Conservation (phyloP, 2,797 vertebrate species). For the Eidolon dupreanum region DNA sequence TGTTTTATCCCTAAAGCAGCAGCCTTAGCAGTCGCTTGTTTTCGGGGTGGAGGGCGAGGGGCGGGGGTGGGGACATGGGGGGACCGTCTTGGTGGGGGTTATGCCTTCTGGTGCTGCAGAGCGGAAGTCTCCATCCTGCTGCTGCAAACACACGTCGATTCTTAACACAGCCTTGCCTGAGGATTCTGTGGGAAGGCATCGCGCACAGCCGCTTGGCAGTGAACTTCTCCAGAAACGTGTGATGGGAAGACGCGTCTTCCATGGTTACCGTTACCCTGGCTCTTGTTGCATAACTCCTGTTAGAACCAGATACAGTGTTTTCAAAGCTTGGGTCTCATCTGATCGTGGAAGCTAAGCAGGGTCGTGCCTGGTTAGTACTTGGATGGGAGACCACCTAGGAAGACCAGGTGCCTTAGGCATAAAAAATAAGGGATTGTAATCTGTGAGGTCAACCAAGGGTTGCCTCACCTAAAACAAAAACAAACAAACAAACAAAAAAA, state of each 20-base stretch:
- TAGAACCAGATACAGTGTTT: neutral
- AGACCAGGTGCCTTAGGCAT: too few relatives aligned
- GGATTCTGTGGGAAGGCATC: neutral
- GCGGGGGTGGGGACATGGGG: rapidly evolving
- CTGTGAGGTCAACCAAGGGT: too few relatives aligned
- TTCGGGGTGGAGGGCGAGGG: rapidly evolving
- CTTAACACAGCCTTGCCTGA: neutral
- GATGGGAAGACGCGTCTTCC: slow-evolving; percentile 38
- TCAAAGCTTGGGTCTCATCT: neutral
- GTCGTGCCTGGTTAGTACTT: too few relatives aligned
- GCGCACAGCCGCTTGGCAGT: neutral
- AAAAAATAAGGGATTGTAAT: too few relatives aligned
- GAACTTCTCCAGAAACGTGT: neutral
- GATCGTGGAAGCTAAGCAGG: too few relatives aligned
- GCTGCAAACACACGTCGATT: rapidly evolving
- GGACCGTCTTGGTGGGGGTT: neutral
- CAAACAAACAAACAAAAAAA: too few relatives aligned
- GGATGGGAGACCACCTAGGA: too few relatives aligned
- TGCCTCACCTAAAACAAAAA: too few relatives aligned
- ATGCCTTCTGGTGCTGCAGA: rapidly evolving
- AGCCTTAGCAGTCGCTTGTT: too few relatives aligned
- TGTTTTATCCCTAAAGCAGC: neutral
- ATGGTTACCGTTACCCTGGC: slow-evolving; percentile 61
- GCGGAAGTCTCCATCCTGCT: rapidly evolving
- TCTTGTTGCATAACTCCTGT: slow-evolving; percentile 48